Conservation (phyloP, 2,888 invertebrate species). For the Hypena proboscidalis region DNA sequence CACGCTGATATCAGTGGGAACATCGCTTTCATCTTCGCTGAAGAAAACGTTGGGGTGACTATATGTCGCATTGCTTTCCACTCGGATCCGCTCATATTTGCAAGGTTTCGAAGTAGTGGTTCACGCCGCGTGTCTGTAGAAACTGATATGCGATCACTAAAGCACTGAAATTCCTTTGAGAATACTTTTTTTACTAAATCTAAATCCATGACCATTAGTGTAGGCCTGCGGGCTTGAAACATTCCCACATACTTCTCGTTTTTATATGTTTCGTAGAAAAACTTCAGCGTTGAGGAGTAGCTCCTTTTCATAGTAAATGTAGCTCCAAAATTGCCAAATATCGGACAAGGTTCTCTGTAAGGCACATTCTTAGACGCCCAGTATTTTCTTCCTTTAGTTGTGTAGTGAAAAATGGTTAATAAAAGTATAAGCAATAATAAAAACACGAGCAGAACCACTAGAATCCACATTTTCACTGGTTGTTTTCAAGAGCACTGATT, state of each 20-base stretch:
- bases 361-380: conserved; percentile 73
- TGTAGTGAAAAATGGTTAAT: conserved; percentile 69
- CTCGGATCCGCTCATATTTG: conserved; percentile 78
- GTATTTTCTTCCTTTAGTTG: conserved; percentile 73
- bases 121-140: conserved; percentile 75
- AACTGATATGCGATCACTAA: conserved; percentile 74
- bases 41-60: conserved; percentile 78
- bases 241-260: conserved; percentile 72
- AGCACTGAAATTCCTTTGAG: conserved; percentile 67
- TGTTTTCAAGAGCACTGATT: conserved; percentile 38
- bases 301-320: conserved; percentile 71
- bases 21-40: conserved; percentile 82
- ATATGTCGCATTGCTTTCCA: conserved; percentile 80
- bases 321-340: conserved; percentile 81
- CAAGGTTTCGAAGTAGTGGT: conserved; percentile 74
- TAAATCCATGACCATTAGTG: conserved; percentile 72
- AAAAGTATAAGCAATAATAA: conserved; percentile 56
- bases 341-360: conserved; percentile 77
- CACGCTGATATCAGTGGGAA: conserved; percentile 76
- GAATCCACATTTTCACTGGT: conserved; percentile 59
- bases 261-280: conserved; percentile 67
- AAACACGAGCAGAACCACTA: conserved; percentile 58
- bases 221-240: conserved; percentile 78
- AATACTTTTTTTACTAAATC: conserved; percentile 71
- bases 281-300: conserved; percentile 70